Conservation (phyloP, 2,888 invertebrate species). For the Nineta flava region DNA sequence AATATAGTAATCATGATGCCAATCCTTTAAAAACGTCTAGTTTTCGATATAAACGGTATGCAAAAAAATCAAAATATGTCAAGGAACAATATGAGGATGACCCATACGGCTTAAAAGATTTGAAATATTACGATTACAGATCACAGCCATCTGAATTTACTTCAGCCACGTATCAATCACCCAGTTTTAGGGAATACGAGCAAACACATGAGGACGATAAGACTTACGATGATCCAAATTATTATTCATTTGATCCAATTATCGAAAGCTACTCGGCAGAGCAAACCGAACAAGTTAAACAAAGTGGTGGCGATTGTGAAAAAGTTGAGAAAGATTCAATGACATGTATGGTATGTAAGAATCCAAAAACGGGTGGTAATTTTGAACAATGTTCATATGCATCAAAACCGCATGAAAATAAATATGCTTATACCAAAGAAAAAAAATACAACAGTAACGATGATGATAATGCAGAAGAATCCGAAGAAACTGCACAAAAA, state of each 20-base stretch:
- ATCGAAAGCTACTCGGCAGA: conserved; percentile 42
- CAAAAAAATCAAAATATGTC: conserved; percentile 18
- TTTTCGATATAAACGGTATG: conserved; percentile 24
- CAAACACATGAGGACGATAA: conserved; percentile 28
- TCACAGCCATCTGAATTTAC: conserved; percentile 36
- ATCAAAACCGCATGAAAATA: conserved; percentile 52
- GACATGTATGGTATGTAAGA: conserved; percentile 57
- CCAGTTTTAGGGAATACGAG: conserved; percentile 21
- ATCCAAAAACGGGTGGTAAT: conserved; percentile 56
- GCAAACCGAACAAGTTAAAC: conserved; percentile 42
- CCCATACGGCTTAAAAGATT: conserved; percentile 36
- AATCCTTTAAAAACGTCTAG: conserved; percentile 12
- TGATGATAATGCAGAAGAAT: conserved; percentile 27
- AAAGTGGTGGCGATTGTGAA: conserved; percentile 46
- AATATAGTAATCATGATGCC: conserved; percentile 17
- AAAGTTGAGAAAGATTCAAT: conserved; percentile 45
- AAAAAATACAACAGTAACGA: conserved; percentile 43
- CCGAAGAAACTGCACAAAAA: conserved; percentile 17
- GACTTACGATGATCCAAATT: conserved; percentile 33
- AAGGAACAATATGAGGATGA: conserved; percentile 25
- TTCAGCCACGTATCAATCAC: conserved; percentile 27
- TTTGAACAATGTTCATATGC: conserved; percentile 70
- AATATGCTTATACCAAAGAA: conserved; percentile 49
- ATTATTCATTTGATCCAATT: conserved; percentile 27
- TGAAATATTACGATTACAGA: conserved; percentile 25